Evolutionary conservation across 1,140 invertebrate genomes (phyloP).

Genomic region (Pogonognathellus flavescens): DNA sequence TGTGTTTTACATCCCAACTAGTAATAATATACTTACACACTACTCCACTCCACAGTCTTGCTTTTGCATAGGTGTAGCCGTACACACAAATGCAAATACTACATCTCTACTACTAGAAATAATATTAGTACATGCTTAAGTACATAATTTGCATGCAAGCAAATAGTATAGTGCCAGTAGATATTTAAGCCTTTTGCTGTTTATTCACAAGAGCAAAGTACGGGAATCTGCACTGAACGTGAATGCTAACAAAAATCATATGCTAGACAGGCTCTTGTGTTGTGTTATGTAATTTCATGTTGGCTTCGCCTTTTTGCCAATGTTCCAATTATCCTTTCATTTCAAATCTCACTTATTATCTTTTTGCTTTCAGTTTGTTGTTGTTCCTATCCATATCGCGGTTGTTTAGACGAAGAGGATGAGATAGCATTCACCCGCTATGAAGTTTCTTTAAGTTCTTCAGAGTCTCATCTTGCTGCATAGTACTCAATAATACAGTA

Average conservation of each 20-base stretch:
- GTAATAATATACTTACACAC: neutral
- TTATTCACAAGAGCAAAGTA: neutral
- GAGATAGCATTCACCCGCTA: neutral
- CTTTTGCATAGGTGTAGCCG: neutral
- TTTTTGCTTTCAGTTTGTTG: slow-evolving; percentile 23
- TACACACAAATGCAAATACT: neutral
- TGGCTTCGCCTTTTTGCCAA: neutral
- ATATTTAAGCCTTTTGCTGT: neutral
- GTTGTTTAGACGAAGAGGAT: neutral
- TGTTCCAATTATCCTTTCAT: slow-evolving; percentile 40
- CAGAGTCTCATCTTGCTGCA: neutral
- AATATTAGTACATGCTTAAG: too few relatives aligned
- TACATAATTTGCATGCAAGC: too few relatives aligned
- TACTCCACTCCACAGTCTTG: neutral
- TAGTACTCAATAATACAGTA: neutral
- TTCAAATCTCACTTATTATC: slow-evolving; percentile 10
- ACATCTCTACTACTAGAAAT: neutral
- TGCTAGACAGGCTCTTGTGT: neutral
- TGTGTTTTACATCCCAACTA: neutral
- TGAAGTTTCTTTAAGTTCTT: neutral
- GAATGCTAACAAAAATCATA: neutral
- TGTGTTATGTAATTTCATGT: slow-evolving; percentile 2
- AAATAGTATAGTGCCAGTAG: neutral
- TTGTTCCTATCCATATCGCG: too few relatives aligned
- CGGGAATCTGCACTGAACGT: neutral